Percentiles rank a stretch among this genome's conserved stretches.
Evolutionary conservation across 2,113 vertebrate genomes (phyloP).

Genomic region (Redunca redunca): DNA sequence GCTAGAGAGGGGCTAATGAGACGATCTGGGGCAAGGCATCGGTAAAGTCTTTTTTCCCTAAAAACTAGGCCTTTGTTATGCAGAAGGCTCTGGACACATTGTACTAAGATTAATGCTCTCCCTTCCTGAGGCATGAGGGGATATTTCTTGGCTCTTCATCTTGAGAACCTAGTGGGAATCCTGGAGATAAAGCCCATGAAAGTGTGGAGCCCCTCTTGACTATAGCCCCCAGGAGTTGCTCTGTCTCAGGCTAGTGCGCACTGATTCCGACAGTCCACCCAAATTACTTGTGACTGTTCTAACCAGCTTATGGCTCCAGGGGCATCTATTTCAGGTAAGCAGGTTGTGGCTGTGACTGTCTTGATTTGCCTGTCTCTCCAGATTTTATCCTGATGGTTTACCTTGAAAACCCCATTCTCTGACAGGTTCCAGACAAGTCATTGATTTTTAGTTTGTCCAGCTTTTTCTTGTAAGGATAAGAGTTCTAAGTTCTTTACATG

Average conservation of each 20-base stretch:
- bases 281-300: not conserved
- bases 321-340: not conserved
- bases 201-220: not conserved
- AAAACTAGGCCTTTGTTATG: not conserved
- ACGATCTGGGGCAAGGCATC: not conserved
- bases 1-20: not conserved
- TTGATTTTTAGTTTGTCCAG: not conserved
- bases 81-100: not conserved
- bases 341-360: not conserved
- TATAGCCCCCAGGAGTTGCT: not conserved
- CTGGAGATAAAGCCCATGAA: not conserved
- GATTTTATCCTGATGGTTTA: not conserved
- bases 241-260: not conserved
- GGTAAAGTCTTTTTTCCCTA: not conserved
- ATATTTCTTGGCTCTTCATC: conserved; percentile 12
- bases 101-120: not conserved
- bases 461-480: not conserved
- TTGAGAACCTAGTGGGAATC: not conserved
- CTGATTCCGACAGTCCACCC: not conserved
- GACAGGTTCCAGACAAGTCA: not conserved
- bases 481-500: not conserved
- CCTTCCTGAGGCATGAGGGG: not conserved
- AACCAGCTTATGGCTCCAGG: not conserved
- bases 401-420: not conserved
- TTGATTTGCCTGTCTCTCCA: not conserved